Percentiles rank a stretch among this genome's conserved stretches.
Conservation (phyloP, 2,113 vertebrate genomes). For the Albula goreensis region DNA sequence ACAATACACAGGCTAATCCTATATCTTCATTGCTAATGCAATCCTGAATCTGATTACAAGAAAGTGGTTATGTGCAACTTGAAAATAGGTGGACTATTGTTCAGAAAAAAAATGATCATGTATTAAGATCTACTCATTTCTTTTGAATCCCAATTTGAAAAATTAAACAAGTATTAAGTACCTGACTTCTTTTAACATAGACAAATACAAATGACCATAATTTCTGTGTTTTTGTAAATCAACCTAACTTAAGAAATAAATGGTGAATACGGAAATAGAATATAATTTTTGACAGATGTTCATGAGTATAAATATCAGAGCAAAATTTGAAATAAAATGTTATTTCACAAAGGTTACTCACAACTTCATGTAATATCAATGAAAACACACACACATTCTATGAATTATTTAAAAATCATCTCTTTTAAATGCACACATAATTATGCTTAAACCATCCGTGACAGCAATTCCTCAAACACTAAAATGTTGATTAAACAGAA, state of each 20-base stretch:
- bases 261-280: too few relatives aligned
- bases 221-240: too few relatives aligned
- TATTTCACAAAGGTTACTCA: neutral
- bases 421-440: conserved; percentile 1
- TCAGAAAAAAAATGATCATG: neutral
- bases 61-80: neutral
- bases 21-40: conserved; percentile 11
- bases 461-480: conserved; percentile 17
- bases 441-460: conserved; percentile 10
- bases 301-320: too few relatives aligned
- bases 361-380: neutral
- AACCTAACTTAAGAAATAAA: too few relatives aligned
- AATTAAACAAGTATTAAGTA: too few relatives aligned
- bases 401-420: neutral
- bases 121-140: neutral
- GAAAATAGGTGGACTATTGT: conserved; percentile 7
- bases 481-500: conserved; percentile 12
- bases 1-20: neutral
- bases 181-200: too few relatives aligned
- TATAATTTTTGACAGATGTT: too few relatives aligned
- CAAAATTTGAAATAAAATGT: neutral
- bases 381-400: too few relatives aligned
- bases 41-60: conserved; percentile 19
- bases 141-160: too few relatives aligned
- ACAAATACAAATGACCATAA: too few relatives aligned